Conservation (phyloP, 1,140 invertebrate species). For the Pygmarrhopalites habei region DNA sequence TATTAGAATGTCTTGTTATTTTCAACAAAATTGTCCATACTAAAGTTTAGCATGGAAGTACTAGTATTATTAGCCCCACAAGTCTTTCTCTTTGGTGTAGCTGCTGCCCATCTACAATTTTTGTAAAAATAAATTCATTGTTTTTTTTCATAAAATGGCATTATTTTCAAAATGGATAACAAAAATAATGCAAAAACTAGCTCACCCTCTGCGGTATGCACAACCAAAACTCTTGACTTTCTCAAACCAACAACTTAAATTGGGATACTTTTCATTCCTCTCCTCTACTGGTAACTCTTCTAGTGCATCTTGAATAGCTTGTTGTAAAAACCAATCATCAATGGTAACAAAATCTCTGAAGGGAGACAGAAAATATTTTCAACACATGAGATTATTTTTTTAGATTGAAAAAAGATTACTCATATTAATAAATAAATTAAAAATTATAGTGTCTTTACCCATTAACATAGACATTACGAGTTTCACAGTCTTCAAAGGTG, state of each 20-base stretch:
- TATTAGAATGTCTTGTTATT: no score
- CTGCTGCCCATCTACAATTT: no score
- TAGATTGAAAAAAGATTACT: not conserved
- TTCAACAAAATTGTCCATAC: no score
- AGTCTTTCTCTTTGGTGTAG: no score
- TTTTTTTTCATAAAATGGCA: no score
- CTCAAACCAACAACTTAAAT: conserved; percentile 9
- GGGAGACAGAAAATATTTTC: not conserved
- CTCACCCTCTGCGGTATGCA: conserved; percentile 1
- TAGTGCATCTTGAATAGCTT: conserved; percentile 7
- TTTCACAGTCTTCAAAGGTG: conserved; percentile 9
- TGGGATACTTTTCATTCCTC: not conserved
- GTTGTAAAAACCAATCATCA: conserved; percentile 11
- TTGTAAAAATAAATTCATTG: no score
- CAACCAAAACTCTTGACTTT: conserved; percentile 11
- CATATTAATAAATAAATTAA: not conserved
- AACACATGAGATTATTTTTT: not conserved
- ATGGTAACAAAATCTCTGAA: conserved; percentile 1
- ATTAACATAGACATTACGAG: conserved; percentile 4
- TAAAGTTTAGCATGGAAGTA: no score
- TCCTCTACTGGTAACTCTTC: not conserved
- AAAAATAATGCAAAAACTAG: not conserved
- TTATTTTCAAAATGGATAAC: no score
- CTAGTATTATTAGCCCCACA: no score
- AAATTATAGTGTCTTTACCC: no score